A percentile compares a stretch with the other conserved stretches of the same genome.
These are phyloP conservation scores for Tenrec ecaudatus DNA, from an alignment of 2,113 vertebrate genomes.

Conservation along the genomic window DNA sequence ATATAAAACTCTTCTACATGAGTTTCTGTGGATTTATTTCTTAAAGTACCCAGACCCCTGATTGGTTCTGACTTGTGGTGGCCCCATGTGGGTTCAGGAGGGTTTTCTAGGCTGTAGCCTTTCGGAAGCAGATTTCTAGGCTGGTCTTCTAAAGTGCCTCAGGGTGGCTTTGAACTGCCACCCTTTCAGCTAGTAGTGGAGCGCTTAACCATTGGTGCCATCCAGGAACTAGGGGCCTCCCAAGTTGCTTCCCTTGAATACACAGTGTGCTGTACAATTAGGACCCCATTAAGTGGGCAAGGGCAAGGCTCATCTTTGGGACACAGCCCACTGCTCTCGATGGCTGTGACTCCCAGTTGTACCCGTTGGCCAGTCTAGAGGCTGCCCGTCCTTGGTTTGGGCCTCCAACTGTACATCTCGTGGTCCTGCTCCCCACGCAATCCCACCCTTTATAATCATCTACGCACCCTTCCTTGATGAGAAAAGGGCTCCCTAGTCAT, in stretches of 20 bases:
- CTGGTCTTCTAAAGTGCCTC: background rate
- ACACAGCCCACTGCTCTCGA: background rate
- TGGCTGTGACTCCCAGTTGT: background rate
- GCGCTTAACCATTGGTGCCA: background rate
- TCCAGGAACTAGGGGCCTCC: background rate
- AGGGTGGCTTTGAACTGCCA: background rate
- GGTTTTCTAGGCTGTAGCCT: background rate
- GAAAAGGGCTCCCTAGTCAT: background rate
- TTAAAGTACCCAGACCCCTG: background rate
- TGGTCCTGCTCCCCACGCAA: background rate
- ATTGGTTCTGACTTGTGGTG: background rate
- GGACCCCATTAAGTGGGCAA: fast-evolving
- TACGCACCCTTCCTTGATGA: background rate
- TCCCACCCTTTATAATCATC: background rate
- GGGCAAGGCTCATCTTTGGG: too few relatives aligned
- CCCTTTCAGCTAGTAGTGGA: background rate
- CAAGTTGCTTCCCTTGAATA: background rate
- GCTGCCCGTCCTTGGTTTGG: background rate
- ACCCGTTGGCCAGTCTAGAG: background rate
- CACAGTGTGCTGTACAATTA: background rate
- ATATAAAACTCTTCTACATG: too few relatives aligned
- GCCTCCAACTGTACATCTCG: too few relatives aligned
- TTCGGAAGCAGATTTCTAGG: background rate
- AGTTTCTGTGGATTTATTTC: too few relatives aligned
- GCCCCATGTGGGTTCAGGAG: background rate